Conservation (phyloP, 2,113 vertebrate genomes). For the Tylochromis polylepis region DNA sequence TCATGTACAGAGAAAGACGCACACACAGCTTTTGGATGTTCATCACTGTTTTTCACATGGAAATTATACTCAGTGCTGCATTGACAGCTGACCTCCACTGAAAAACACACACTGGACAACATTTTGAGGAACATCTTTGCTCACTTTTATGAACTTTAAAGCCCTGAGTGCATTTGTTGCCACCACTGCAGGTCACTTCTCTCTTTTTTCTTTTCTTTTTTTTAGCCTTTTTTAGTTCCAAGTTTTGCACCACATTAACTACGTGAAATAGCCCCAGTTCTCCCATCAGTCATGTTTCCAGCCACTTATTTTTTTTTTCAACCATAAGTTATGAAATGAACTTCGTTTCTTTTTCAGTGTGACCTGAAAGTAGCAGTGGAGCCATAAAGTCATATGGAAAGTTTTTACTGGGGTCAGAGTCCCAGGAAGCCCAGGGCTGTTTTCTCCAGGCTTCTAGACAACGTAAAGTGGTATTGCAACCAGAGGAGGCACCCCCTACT, state of each 20-base stretch:
- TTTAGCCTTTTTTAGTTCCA: background rate
- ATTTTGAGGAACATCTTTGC: background rate
- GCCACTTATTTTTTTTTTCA: background rate
- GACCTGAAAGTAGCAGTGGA: background rate
- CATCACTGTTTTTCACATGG: background rate
- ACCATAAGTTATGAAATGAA: background rate
- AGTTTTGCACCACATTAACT: background rate
- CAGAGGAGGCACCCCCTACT: background rate
- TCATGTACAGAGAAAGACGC: conserved; percentile 10
- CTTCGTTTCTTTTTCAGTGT: background rate
- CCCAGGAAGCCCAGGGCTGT: background rate
- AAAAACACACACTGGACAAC: background rate
- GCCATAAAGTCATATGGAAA: background rate
- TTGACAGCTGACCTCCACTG: background rate
- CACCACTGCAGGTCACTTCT: background rate
- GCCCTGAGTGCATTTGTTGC: background rate
- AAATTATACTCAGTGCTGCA: background rate
- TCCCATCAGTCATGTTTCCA: background rate
- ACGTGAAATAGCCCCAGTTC: background rate
- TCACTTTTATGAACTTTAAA: background rate
- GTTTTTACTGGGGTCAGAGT: background rate
- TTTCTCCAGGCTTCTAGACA: background rate
- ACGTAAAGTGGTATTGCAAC: background rate
- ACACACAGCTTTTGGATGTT: background rate
- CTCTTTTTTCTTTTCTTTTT: too few relatives aligned